Percentiles rank a stretch among this genome's conserved stretches.
Conservation (phyloP, 2,797 vertebrate species). For the Phataginus tricuspis region DNA sequence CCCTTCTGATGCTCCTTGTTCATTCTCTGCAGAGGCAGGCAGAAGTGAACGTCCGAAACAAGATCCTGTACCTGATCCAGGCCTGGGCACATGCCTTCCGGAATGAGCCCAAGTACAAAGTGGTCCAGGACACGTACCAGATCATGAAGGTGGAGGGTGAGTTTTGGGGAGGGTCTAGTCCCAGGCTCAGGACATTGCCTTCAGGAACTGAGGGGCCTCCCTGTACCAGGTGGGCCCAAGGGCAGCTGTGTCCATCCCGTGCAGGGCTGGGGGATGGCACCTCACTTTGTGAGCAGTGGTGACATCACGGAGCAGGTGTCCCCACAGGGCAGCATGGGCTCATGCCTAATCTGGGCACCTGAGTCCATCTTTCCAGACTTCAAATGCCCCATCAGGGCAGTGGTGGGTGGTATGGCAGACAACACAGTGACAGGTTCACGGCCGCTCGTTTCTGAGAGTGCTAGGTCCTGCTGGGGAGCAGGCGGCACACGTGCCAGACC, state of each 20-base stretch:
- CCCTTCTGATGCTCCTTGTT: neutral
- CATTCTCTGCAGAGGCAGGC: conserved; percentile 90
- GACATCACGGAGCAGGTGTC: neutral
- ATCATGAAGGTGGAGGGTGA: conserved; percentile 99
- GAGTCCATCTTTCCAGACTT: neutral
- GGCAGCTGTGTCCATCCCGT: accelerated
- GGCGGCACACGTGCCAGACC: neutral
- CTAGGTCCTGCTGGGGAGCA: neutral
- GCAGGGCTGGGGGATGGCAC: accelerated
- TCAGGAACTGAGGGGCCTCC: neutral
- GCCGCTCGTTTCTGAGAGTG: no score
- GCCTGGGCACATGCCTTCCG: conserved; percentile 99
- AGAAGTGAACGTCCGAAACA: conserved; percentile 96
- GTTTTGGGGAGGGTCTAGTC: neutral
- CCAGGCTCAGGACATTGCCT: accelerated
- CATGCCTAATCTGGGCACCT: no score
- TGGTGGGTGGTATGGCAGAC: accelerated
- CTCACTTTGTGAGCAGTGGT: accelerated
- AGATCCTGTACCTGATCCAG: conserved; percentile 97
- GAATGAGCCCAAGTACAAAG: conserved; percentile 99
- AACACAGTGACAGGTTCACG: neutral
- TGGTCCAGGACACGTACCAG: conserved; percentile 99
- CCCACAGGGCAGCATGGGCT: accelerated
- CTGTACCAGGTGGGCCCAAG: accelerated
- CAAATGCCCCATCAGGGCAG: accelerated